Evolutionary conservation across 2,797 vertebrate genomes (phyloP).

Genomic region (Coccyzus lansbergi): DNA sequence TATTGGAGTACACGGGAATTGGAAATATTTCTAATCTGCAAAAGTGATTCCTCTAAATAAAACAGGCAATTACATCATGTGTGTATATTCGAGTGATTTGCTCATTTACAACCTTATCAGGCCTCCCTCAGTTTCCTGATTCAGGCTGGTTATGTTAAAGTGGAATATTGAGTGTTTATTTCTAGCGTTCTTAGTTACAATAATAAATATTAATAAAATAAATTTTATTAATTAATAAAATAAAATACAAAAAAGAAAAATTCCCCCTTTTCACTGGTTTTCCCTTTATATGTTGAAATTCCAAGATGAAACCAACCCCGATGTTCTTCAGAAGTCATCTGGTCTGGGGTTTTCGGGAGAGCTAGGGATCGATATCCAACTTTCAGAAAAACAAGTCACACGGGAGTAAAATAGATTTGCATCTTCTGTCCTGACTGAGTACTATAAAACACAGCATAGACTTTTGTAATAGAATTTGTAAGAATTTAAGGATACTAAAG

Average conservation of each 20-base stretch:
- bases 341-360: not conserved
- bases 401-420: not conserved
- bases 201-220: too few species aligned
- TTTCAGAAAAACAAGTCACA: not conserved
- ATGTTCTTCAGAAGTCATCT: not conserved
- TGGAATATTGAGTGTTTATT: not conserved
- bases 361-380: not conserved
- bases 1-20: conserved; percentile 59
- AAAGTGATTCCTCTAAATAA: conserved; percentile 90
- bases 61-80: conserved; percentile 85
- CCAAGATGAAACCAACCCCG: not conserved
- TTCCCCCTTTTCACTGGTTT: not conserved
- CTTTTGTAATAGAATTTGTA: not conserved
- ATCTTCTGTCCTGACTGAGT: not conserved
- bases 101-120: not conserved
- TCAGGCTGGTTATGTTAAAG: not conserved
- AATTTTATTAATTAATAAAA: too few species aligned
- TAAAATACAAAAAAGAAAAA: too few species aligned
- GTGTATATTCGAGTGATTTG: conserved; percentile 68
- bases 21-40: conserved; percentile 87
- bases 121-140: not conserved
- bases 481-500: not conserved
- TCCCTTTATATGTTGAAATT: not conserved
- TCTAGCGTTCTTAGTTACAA: not conserved
- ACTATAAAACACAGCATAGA: not conserved